Evolutionary conservation across 2,888 invertebrate species (phyloP).

Genomic region (Operophtera brumata): DNA sequence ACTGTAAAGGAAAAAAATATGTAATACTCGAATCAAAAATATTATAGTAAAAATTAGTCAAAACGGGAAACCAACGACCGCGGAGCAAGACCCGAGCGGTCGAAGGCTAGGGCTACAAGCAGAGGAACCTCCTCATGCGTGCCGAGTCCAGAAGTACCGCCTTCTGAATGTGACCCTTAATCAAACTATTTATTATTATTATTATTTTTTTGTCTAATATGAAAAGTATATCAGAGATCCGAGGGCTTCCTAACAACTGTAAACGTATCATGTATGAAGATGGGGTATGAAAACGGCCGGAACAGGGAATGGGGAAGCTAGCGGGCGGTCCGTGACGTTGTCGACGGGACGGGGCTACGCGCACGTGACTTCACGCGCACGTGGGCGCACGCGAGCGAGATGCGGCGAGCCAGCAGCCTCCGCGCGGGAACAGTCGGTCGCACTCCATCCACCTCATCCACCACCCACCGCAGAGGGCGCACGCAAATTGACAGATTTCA

Average conservation of each 20-base stretch:
- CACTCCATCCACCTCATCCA: slow-evolving; percentile 31
- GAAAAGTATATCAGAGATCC: neutral
- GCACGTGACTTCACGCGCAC: slow-evolving; percentile 70
- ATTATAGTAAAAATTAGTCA: no score
- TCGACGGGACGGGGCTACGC: slow-evolving; percentile 36
- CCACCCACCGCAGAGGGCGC: slow-evolving; percentile 54
- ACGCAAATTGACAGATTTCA: slow-evolving; percentile 71
- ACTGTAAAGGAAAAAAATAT: no score
- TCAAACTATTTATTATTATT: neutral
- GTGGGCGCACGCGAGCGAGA: slow-evolving; percentile 67
- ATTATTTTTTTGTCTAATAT: neutral
- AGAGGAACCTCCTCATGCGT: no score
- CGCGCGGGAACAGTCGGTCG: slow-evolving; percentile 50
- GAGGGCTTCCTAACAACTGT: neutral
- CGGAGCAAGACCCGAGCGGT: no score
- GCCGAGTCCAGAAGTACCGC: no score
- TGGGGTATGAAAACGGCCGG: slow-evolving; percentile 6
- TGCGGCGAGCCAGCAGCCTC: slow-evolving; percentile 31
- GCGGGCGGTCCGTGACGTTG: slow-evolving; percentile 57
- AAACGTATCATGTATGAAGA: slow-evolving; percentile 1
- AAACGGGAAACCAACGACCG: no score
- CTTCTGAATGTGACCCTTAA: neutral
- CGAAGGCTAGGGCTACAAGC: no score
- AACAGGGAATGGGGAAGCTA: slow-evolving; percentile 12
- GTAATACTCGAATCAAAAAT: no score